phyloP scores from a whole-genome alignment of 2,797 vertebrate genomes.

The Xiphorhynchus erythropygius region DNA sequence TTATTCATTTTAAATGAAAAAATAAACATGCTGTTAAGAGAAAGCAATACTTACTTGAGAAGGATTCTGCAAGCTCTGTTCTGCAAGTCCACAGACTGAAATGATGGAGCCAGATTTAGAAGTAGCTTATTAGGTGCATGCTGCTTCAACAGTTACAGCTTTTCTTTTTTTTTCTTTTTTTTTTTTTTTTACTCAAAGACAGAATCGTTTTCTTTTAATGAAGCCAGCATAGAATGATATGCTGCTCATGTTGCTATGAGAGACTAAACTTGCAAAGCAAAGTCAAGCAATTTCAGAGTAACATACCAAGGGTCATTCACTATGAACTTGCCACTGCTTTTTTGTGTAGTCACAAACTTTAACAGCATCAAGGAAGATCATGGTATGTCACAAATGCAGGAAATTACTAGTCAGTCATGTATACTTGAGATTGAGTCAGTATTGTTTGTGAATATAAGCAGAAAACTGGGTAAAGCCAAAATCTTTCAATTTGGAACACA shows the following conservation, averaged over 20 bases:
- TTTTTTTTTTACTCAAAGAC: conserved; percentile 47
- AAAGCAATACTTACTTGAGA: conserved; percentile 58
- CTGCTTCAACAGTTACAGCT: conserved; percentile 61
- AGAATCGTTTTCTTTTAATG: conserved; percentile 53
- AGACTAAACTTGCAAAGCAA: conserved; percentile 31
- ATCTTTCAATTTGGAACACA: background rate
- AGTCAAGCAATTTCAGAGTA: conserved; percentile 24
- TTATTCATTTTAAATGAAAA: conserved; percentile 28
- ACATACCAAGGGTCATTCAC: background rate
- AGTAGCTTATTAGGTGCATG: conserved; percentile 62
- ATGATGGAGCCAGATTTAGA: conserved; percentile 54
- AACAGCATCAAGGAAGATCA: background rate
- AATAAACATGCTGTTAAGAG: background rate
- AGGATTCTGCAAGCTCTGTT: conserved; percentile 30
- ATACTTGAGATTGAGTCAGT: background rate
- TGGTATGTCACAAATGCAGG: conserved; percentile 4
- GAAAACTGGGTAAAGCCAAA: background rate
- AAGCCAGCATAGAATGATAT: conserved; percentile 30
- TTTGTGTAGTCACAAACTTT: background rate
- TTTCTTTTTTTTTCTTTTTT: conserved; percentile 31
- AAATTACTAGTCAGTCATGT: conserved; percentile 17
- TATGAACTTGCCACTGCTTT: background rate
- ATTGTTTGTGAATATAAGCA: background rate
- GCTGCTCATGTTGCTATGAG: conserved; percentile 43
- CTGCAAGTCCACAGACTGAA: conserved; percentile 54